A percentile compares a stretch with the other conserved stretches of the same genome.
Conservation (phyloP, 1,140 invertebrate genomes). For the Proctacanthus coquilletti region DNA sequence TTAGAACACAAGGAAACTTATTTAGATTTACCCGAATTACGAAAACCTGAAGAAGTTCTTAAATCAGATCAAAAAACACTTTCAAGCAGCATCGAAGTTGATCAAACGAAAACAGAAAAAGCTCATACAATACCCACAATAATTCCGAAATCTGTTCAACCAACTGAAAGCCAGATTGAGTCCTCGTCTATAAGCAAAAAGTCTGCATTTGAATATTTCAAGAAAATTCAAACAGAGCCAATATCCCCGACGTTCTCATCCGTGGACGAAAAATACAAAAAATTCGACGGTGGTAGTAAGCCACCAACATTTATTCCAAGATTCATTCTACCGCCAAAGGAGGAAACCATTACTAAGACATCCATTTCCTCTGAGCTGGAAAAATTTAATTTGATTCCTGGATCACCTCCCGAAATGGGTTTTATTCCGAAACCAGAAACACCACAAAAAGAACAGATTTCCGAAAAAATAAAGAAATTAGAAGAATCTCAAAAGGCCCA, state of each 20-base stretch:
- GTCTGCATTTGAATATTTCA: slow-evolving; percentile 41
- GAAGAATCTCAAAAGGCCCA: slow-evolving; percentile 43
- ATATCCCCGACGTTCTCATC: too few species aligned
- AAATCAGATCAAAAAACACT: too few species aligned
- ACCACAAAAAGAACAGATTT: slow-evolving; percentile 36
- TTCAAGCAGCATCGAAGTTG: too few species aligned
- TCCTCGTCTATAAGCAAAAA: slow-evolving; percentile 33
- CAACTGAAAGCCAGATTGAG: slow-evolving; percentile 20
- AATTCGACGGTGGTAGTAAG: slow-evolving; percentile 10
- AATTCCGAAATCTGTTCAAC: slow-evolving; percentile 8
- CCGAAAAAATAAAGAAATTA: slow-evolving; percentile 43
- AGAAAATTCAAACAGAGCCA: slow-evolving; percentile 35
- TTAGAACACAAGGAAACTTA: slow-evolving; percentile 28
- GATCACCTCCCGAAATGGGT: slow-evolving; percentile 55
- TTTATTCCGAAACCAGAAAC: slow-evolving; percentile 40
- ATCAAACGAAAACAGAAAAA: too few species aligned
- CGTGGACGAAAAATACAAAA: slow-evolving; percentile 9
- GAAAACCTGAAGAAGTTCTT: too few species aligned
- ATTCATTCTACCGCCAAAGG: slow-evolving; percentile 15
- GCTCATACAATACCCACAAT: not conserved
- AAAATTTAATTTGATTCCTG: slow-evolving; percentile 45
- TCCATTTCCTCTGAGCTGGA: slow-evolving; percentile 16
- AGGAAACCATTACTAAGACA: slow-evolving; percentile 13
- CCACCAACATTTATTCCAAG: slow-evolving; percentile 14
- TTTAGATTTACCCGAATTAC: slow-evolving; percentile 23